Base-by-base conservation (phyloP, 2,113 vertebrate species). In the Euleptes europaea region DNA sequence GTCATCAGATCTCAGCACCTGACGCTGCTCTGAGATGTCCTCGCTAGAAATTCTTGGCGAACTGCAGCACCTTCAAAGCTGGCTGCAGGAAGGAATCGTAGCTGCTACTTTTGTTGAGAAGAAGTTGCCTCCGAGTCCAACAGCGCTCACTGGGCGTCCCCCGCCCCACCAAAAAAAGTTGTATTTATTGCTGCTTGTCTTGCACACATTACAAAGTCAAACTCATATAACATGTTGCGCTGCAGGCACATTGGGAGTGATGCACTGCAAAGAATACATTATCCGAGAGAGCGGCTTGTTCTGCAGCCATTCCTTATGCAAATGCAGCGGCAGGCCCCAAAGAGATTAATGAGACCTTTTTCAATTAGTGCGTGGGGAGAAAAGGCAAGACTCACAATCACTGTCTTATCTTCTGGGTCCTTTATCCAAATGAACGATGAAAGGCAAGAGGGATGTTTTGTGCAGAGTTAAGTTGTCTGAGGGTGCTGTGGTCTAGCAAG, bases 291-390 rank as follows among this genome's bases (percentile, higher is more conserved):
- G 26, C 38, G 38, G 49, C 51, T 60, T 28, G 49, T n/a, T 42
- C 70, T 31, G 35, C 67, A 72, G 69, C 51, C 4, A 63, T 44
- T 82, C 51, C 51, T 40, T 42, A 73, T n/a, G 51, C 71, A 82
- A 73, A 82, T 82, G 15, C 9, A 17, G 51, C 19, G 28, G 38
- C 57, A 47, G 51, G 69, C 26, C 80, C 80, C 15, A 60, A 72
- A 73, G 80, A 73, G 70, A 73, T 60, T n/a, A 44, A 82, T 60
- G 71, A 73, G 38, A 47, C 57, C 31, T 33, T 83, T 83, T 83
- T 74, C 70, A 83, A 73, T 74, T 83, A 74, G 81, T 14, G 21
- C 33, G 28, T 17, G 40, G 78, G 54, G 71, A 72, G 57, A 47
- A 73, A 63, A 73, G 51, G 38, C 40, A 47, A 74, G 51, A 28